phyloP scores from a whole-genome alignment of 1,140 invertebrate genomes.

The Papilio dardanus region DNA sequence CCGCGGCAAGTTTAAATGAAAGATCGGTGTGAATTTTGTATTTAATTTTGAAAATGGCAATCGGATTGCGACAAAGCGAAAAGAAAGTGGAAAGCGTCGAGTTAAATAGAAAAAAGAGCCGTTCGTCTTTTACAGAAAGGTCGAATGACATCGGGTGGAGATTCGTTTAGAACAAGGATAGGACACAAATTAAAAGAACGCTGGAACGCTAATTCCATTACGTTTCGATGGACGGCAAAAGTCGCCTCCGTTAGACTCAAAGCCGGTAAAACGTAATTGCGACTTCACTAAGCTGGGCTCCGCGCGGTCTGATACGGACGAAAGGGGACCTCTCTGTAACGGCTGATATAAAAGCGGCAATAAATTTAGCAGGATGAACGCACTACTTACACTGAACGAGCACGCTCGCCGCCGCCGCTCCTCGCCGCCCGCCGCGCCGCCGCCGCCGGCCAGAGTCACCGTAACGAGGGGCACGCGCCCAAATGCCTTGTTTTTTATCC shows the following conservation, averaged over 20 bases:
- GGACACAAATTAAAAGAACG: slow-evolving; percentile 79
- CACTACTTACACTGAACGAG: slow-evolving; percentile 77
- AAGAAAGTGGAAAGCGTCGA: slow-evolving; percentile 19
- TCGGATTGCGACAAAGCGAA: slow-evolving; percentile 12
- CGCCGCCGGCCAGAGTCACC: no score
- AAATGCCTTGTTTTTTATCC: slow-evolving; percentile 55
- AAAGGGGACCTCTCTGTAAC: slow-evolving; percentile 78
- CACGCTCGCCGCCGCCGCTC: slow-evolving; percentile 50
- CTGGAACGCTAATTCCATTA: slow-evolving; percentile 80
- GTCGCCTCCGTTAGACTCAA: slow-evolving; percentile 76
- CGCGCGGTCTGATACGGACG: slow-evolving; percentile 75
- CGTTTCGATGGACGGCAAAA: slow-evolving; percentile 81
- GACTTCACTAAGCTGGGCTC: slow-evolving; percentile 80
- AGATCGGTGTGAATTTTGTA: slow-evolving; percentile 14
- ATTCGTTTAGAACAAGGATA: slow-evolving; percentile 75
- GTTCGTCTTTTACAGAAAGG: slow-evolving; percentile 47
- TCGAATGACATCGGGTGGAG: slow-evolving; percentile 49
- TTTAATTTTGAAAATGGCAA: slow-evolving; percentile 20
- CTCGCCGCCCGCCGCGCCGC: neutral
- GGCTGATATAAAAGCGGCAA: slow-evolving; percentile 81
- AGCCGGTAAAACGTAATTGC: slow-evolving; percentile 82
- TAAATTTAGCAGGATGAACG: slow-evolving; percentile 82
- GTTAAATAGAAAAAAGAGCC: slow-evolving; percentile 40
- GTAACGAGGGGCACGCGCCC: slow-evolving; percentile 72
- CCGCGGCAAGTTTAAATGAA: neutral